Percentiles rank a stretch among this genome's conserved stretches.
Evolutionary conservation across 2,888 invertebrate genomes (phyloP).

Genomic region (Polyommatus iphigenia): DNA sequence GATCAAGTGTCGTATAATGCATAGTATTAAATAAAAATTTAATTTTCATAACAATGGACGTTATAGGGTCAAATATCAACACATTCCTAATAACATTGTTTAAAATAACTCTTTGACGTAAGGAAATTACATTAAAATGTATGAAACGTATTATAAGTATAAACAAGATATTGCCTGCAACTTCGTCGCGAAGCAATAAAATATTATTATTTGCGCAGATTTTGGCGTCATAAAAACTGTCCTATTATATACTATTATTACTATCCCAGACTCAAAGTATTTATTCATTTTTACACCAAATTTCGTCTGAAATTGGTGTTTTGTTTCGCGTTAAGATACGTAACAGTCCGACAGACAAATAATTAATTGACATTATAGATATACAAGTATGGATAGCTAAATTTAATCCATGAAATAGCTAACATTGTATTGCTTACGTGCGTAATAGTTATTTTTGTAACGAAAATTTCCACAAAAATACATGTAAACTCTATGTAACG

Average conservation of each 20-base stretch:
- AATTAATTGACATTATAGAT: no score
- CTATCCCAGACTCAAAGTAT: no score
- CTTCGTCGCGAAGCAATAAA: not conserved
- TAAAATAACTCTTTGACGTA: not conserved
- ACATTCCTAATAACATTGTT: slow-evolving; percentile 4
- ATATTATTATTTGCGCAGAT: not conserved
- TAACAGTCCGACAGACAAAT: no score
- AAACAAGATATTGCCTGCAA: not conserved
- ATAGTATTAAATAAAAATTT: slow-evolving; percentile 17
- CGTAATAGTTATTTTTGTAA: not conserved
- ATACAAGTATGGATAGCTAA: no score
- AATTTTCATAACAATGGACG: slow-evolving; percentile 28
- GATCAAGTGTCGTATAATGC: slow-evolving; percentile 27
- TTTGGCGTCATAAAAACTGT: not conserved
- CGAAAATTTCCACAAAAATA: not conserved
- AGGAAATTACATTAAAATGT: slow-evolving; percentile 3
- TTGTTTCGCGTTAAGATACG: no score
- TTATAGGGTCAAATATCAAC: slow-evolving; percentile 20
- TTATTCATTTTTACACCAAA: no score
- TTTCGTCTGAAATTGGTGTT: no score
- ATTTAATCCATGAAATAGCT: no score
- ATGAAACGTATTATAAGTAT: not conserved
- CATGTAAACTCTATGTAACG: not conserved
- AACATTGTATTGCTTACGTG: not conserved
- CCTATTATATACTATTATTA: no score